Percentiles rank a stretch among this genome's conserved stretches.
Conservation (phyloP, 2,888 invertebrate genomes). For the Ashinkailepas kermadecensis region DNA sequence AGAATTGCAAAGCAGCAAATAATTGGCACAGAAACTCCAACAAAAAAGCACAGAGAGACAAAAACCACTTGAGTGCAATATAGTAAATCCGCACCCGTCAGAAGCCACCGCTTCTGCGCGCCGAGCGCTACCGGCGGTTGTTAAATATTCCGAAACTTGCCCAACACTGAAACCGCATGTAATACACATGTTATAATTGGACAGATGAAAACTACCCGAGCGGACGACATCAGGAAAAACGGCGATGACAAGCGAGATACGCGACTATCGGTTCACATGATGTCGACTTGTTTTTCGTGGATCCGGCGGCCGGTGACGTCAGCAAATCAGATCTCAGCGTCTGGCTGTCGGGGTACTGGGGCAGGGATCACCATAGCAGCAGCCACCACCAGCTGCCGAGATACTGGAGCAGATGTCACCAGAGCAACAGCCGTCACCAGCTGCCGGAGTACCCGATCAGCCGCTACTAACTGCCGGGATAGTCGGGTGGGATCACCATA, state of each 20-base stretch:
- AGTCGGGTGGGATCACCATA: no score
- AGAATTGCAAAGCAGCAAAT: no score
- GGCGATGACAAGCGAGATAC: conserved; percentile 8
- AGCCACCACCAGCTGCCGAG: neutral
- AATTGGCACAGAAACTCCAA: no score
- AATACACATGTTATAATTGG: conserved; percentile 19
- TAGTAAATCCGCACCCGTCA: no score
- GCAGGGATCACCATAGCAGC: neutral
- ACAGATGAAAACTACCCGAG: conserved; percentile 8
- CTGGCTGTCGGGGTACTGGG: neutral
- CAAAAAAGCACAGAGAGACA: no score
- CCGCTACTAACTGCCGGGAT: no score
- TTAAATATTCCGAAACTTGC: neutral
- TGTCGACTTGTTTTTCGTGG: conserved; percentile 1
- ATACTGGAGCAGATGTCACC: neutral
- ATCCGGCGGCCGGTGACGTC: neutral
- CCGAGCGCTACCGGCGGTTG: no score
- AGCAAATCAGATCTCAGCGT: neutral
- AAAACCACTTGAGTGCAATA: no score
- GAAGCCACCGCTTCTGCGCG: no score
- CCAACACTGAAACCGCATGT: neutral
- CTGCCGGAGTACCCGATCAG: neutral
- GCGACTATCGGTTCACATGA: neutral
- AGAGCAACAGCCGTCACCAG: neutral
- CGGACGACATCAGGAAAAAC: neutral